A percentile compares a stretch with the other conserved stretches of the same genome.
Conservation (phyloP, 2,888 invertebrate species). For the Sphaerophoria taeniata region DNA sequence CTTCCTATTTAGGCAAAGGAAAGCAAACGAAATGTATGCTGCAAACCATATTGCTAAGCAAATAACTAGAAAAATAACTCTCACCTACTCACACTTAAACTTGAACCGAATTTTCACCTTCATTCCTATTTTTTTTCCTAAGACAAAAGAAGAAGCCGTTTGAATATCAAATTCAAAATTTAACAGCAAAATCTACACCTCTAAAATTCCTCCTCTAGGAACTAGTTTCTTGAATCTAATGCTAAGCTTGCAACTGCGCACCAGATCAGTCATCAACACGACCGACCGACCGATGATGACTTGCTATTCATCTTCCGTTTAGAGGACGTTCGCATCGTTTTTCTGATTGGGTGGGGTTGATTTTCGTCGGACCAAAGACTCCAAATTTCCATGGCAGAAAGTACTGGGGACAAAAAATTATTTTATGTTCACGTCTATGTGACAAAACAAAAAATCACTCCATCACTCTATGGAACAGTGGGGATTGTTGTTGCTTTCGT, state of each 20-base stretch:
- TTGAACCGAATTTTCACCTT: slow-evolving; percentile 26
- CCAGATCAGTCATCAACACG: neutral
- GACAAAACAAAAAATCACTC: no score
- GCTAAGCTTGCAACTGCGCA: slow-evolving; percentile 58
- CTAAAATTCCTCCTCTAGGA: slow-evolving; percentile 5
- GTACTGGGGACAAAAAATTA: no score
- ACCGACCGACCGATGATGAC: neutral
- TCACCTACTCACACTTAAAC: slow-evolving; percentile 23
- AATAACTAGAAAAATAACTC: no score
- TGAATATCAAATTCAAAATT: slow-evolving; percentile 31
- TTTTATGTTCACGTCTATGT: no score
- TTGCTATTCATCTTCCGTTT: slow-evolving; percentile 68
- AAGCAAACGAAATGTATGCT: neutral
- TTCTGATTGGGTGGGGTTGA: slow-evolving; percentile 28
- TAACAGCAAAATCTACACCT: slow-evolving; percentile 26
- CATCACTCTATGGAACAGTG: neutral
- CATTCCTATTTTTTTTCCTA: no score
- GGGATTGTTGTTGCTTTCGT: slow-evolving; percentile 3
- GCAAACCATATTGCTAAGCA: no score
- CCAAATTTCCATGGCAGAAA: slow-evolving; percentile 42
- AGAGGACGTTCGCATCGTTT: slow-evolving; percentile 61
- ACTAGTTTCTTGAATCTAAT: slow-evolving; percentile 22
- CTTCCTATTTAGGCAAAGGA: no score
- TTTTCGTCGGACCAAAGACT: slow-evolving; percentile 46
- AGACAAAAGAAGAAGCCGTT: no score